A percentile compares a stretch with the other conserved stretches of the same genome.
Evolutionary conservation across 37 sponge, comb jelly and placozoan genomes (phyloP).

Genomic region (Beroe forskalii): DNA sequence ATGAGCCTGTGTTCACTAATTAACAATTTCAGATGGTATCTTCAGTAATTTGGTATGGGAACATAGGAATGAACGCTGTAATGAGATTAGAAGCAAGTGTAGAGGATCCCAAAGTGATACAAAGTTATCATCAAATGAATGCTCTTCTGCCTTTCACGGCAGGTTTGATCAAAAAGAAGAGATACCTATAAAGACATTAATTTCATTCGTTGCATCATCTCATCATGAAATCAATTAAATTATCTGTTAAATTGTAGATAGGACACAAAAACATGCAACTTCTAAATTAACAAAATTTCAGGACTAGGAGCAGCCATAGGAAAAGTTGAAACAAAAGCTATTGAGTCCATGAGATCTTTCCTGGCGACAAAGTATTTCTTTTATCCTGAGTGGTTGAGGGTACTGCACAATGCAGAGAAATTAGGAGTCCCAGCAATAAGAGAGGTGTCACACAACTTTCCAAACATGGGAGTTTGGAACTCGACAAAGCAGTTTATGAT

Average conservation of each 20-base stretch:
- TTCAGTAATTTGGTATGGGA: background rate
- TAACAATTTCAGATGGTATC: background rate
- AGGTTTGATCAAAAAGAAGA: background rate
- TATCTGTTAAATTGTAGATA: too few species aligned
- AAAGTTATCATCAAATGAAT: background rate
- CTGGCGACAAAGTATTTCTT: background rate
- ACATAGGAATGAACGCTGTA: background rate
- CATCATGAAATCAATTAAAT: too few species aligned
- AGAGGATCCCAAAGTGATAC: background rate
- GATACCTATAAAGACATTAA: too few species aligned
- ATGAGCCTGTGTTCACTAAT: too few species aligned
- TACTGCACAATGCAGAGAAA: background rate
- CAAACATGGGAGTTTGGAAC: background rate
- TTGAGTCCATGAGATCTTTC: too few species aligned
- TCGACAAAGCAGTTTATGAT: background rate
- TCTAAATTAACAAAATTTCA: too few species aligned
- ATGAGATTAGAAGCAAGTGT: background rate
- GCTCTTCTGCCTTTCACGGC: background rate
- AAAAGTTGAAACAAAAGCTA: too few species aligned
- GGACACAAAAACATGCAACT: too few species aligned
- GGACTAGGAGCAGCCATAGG: too few species aligned
- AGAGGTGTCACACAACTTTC: constrained; percentile 18
- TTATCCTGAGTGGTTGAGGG: constrained; percentile 18
- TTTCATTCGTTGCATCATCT: too few species aligned
- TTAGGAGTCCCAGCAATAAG: background rate